Evolutionary conservation across 2,888 invertebrate species (phyloP).

Genomic region (Euspilapteryx auroguttella): DNA sequence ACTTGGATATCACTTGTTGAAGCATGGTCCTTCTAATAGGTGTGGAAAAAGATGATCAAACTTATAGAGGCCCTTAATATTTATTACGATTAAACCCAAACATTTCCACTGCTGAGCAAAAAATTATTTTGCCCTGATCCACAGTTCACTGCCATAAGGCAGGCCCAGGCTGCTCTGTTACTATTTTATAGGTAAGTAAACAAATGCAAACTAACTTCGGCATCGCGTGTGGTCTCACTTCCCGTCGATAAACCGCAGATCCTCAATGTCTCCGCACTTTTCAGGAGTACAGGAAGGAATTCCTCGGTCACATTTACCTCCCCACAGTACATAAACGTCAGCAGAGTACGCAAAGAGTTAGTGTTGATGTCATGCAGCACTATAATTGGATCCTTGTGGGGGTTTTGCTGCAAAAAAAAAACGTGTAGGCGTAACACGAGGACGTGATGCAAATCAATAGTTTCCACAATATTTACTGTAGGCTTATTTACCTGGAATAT

Average conservation of each 20-base stretch:
- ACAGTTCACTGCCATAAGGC: too few species aligned
- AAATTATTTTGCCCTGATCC: background rate
- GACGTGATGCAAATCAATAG: constrained; percentile 1
- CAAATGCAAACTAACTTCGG: constrained; percentile 22
- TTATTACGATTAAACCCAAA: background rate
- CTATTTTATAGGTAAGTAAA: background rate
- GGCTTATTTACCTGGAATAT: constrained; percentile 58
- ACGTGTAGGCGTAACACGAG: constrained; percentile 32
- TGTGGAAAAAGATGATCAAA: too few species aligned
- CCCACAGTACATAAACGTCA: constrained; percentile 74
- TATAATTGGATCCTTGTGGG: constrained; percentile 74
- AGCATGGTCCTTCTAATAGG: too few species aligned
- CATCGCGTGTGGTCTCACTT: constrained; percentile 33
- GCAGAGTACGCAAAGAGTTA: constrained; percentile 64
- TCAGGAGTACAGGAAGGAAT: constrained; percentile 66
- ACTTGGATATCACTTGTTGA: too few species aligned
- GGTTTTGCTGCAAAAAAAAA: constrained; percentile 65
- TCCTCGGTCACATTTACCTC: constrained; percentile 74
- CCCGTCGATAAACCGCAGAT: constrained; percentile 70
- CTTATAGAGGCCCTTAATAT: too few species aligned
- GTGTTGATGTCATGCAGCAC: constrained; percentile 73
- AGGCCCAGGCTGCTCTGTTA: background rate
- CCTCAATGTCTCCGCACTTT: constrained; percentile 69
- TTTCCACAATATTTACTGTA: constrained; percentile 1
- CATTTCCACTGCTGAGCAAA: background rate